Evolutionary conservation across 2,888 invertebrate genomes (phyloP), one percentile per base, ranked within the genome.

Genomic region (Unio pictorum): DNA sequence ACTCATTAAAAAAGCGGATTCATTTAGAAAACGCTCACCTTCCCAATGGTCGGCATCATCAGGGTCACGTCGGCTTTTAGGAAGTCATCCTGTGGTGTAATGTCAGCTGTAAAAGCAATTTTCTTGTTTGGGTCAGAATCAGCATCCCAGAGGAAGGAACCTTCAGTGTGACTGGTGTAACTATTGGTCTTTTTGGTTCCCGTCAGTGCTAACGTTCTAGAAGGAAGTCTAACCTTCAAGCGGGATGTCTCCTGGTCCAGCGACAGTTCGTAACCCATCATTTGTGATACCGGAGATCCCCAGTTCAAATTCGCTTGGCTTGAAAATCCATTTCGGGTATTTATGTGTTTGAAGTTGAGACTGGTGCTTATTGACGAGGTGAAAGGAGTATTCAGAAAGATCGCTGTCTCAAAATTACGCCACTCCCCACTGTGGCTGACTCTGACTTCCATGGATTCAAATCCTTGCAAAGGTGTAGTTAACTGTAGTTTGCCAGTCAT

Each of bases 121-220:
- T 75, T 79, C 73, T 82, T 82, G 23, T 71, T 75, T 45, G 66
- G 45, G 66, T 85, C 84, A 34, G 75, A 64, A 61, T 79, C 81
- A 62, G 80, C 82, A 75, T 85, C 83, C 84, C 84, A 85, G 59
- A 75, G 68, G 67, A 83, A 73, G 17, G 71, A 64, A 3, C 72
- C 75, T n/a, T 77, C 74, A 18, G 71, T 62, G 45, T 45, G 45
- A 45, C 45, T 45, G 45, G 45, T 45, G 23, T 17, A 45, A 55
- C 56, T 34, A 15, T 56, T 65, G n/a, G 68, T 65, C 30, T 69
- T 66, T 56, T 66, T 70, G 15, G 75, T 67, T 30, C 76, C 78
- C 26, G 59, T 73, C 1, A 74, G n/a, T 45, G 72, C 66, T 18
- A 82, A 55, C 34, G 73, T 81, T 23, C 80, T 70, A 0, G 62